These are phyloP conservation scores for Chironex yamaguchii DNA, from an alignment of 30 jellyfish, hydroid and myxozoan genomes.

Conservation along the genomic window DNA sequence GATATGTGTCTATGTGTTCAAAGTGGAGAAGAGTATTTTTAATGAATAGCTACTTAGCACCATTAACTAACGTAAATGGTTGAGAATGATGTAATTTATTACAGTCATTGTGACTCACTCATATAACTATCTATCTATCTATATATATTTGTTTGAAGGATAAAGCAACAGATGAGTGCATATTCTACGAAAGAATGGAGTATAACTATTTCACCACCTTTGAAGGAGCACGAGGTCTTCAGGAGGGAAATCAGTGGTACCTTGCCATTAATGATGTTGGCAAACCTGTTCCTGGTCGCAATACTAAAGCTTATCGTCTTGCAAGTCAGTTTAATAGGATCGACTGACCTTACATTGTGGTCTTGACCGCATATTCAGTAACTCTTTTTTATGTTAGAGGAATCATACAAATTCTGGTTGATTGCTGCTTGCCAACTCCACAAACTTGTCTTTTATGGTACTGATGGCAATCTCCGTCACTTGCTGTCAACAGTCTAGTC, in stretches of 20 bases:
- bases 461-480: too few relatives aligned
- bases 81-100: too few relatives aligned
- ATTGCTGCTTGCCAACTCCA: too few relatives aligned
- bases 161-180: slow-evolving; percentile 34
- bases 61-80: too few relatives aligned
- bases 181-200: slow-evolving; percentile 31
- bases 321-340: slow-evolving; percentile 39
- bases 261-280: slow-evolving; percentile 46
- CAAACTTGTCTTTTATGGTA: too few relatives aligned
- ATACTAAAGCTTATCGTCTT: neutral
- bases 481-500: too few relatives aligned
- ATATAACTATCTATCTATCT: neutral
- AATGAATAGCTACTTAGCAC: too few relatives aligned
- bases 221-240: slow-evolving; percentile 34
- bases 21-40: too few relatives aligned
- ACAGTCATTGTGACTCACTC: neutral
- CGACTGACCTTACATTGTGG: neutral
- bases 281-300: slow-evolving; percentile 5
- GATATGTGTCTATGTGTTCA: too few relatives aligned
- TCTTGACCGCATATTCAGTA: too few relatives aligned
- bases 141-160: neutral
- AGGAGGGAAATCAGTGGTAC: slow-evolving; percentile 25
- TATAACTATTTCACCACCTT: slow-evolving; percentile 30
- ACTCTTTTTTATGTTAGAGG: too few relatives aligned
- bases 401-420: too few relatives aligned